These are phyloP conservation scores for Ascidia mentula DNA, from an alignment of 23 tunicate genomes.

Conservation along the genomic window DNA sequence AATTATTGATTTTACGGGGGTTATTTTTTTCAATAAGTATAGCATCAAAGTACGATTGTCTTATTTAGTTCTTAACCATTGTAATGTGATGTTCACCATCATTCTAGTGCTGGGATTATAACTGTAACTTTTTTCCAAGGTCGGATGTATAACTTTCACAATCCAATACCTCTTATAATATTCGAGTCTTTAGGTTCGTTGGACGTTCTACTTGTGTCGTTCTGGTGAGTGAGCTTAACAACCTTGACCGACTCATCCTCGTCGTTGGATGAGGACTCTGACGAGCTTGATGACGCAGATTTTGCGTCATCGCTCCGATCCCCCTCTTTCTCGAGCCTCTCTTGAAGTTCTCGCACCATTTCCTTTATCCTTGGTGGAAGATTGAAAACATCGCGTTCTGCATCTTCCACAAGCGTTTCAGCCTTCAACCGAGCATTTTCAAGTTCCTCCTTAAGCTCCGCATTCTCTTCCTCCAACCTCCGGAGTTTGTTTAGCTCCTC, in stretches of 20 bases:
- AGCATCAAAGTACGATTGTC: too few relatives aligned
- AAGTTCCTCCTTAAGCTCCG: constrained; percentile 26
- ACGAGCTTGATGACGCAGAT: neutral
- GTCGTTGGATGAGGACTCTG: constrained; percentile 1
- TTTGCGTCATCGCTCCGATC: neutral
- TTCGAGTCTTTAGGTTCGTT: constrained; percentile 12
- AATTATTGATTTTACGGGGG: too few relatives aligned
- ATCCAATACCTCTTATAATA: constrained; percentile 8
- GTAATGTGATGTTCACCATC: too few relatives aligned
- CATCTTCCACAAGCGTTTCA: neutral
- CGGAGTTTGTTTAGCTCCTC: constrained; percentile 13
- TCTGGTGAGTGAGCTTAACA: constrained; percentile 2
- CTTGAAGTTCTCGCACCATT: constrained; percentile 53
- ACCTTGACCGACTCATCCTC: neutral
- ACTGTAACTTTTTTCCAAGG: neutral
- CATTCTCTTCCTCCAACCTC: constrained; percentile 39
- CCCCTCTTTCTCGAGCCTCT: constrained; percentile 25
- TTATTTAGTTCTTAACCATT: too few relatives aligned
- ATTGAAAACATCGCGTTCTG: constrained; percentile 8
- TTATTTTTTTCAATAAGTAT: too few relatives aligned
- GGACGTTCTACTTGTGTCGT: neutral
- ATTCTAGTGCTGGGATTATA: too few relatives aligned
- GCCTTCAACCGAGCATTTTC: constrained; percentile 1
- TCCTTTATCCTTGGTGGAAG: constrained; percentile 48
- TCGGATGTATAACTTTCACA: neutral